phyloP scores from a whole-genome alignment of 2,113 vertebrate genomes.

The Nycticryphes semicollaris region DNA sequence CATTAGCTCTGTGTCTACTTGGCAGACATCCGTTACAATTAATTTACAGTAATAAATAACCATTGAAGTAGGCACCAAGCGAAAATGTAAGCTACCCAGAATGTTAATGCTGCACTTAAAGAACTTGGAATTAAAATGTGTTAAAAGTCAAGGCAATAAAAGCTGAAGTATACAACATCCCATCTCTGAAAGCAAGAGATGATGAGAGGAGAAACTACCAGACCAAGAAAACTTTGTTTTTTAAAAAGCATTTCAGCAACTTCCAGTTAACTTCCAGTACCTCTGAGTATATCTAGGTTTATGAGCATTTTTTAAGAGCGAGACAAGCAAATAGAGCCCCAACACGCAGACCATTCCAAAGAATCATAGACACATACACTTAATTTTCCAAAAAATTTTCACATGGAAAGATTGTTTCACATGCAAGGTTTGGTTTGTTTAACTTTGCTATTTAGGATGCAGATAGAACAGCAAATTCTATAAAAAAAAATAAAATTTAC shows the following conservation, averaged over 20 bases:
- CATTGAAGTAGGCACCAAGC: neutral
- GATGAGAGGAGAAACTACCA: neutral
- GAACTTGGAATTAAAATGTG: neutral
- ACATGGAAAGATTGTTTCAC: neutral
- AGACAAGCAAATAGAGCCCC: neutral
- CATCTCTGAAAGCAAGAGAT: neutral
- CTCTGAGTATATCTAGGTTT: neutral
- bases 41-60: neutral
- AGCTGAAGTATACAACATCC: neutral
- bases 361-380: neutral
- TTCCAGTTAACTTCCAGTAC: neutral
- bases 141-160: neutral
- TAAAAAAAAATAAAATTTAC: neutral
- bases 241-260: neutral
- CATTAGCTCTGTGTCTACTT: neutral
- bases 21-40: neutral
- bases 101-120: neutral
- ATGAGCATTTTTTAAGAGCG: neutral
- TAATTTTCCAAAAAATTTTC: neutral
- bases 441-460: neutral
- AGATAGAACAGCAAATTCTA: neutral
- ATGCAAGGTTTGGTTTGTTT: neutral
- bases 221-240: neutral
- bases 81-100: neutral
- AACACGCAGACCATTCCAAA: neutral